These are phyloP conservation scores for Orientallactaga bullata DNA, from an alignment of 2,113 vertebrate species.

Conservation along the genomic window DNA sequence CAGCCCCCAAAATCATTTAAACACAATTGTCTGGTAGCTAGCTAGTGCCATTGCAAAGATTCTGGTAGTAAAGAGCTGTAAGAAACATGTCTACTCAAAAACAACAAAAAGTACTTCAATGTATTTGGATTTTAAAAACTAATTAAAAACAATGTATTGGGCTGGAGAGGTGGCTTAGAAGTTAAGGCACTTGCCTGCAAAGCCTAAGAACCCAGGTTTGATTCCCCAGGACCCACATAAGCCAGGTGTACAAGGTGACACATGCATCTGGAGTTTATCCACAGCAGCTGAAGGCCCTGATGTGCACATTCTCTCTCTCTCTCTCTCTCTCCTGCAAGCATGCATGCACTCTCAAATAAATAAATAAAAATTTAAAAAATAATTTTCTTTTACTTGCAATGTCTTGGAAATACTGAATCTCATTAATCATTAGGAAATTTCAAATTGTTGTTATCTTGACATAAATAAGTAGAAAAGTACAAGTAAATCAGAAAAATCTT, in stretches of 20 bases:
- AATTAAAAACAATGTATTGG: not conserved
- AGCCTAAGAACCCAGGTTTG: too few relatives aligned
- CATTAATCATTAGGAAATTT: not conserved
- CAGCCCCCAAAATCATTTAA: not conserved
- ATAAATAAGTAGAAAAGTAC: constrained; percentile 23
- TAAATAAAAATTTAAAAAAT: too few relatives aligned
- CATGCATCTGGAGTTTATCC: too few relatives aligned
- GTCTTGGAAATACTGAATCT: not conserved
- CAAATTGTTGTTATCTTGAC: not conserved
- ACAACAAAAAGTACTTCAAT: not conserved
- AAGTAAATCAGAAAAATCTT: constrained; percentile 1
- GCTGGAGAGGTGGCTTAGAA: too few relatives aligned
- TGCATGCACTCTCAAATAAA: too few relatives aligned
- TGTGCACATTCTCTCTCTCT: too few relatives aligned
- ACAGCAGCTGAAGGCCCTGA: too few relatives aligned
- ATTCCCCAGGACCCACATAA: too few relatives aligned
- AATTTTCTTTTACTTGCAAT: not conserved
- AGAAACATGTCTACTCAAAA: constrained; percentile 58
- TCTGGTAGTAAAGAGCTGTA: not conserved
- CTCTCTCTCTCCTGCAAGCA: too few relatives aligned
- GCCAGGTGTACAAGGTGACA: too few relatives aligned
- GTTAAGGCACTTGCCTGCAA: too few relatives aligned
- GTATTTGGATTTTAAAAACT: not conserved
- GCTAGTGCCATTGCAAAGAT: not conserved
- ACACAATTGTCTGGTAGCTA: not conserved